A percentile compares a stretch with the other conserved stretches of the same genome.
Evolutionary conservation across 2,888 invertebrate species (phyloP).

Genomic region (Choristoneura rosaceana): DNA sequence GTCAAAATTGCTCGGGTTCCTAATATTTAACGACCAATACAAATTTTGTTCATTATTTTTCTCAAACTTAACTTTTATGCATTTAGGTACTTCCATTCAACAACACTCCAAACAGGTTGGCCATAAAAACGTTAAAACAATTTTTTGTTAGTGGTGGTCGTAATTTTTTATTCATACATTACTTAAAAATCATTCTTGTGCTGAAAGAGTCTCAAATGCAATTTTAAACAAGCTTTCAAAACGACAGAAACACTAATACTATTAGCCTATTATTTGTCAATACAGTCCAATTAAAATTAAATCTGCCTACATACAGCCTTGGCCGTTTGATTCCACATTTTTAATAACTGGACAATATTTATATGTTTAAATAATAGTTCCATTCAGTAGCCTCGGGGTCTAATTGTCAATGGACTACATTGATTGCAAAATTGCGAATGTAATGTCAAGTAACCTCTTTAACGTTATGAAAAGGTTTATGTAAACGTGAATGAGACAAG

Average conservation of each 20-base stretch:
- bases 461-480: slow-evolving; percentile 1
- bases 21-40: too few species aligned
- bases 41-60: too few species aligned
- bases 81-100: too few species aligned
- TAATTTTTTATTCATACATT: too few species aligned
- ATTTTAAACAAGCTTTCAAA: neutral
- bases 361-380: slow-evolving; percentile 51
- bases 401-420: slow-evolving; percentile 56
- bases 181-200: neutral
- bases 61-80: too few species aligned
- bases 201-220: neutral
- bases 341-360: slow-evolving; percentile 49
- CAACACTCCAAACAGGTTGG: too few species aligned
- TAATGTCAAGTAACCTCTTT: slow-evolving; percentile 28
- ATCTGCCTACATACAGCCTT: slow-evolving; percentile 13
- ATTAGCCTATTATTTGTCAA: neutral
- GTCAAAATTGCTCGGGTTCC: too few species aligned
- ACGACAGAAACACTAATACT: neutral
- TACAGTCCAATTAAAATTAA: slow-evolving; percentile 15
- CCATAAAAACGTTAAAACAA: too few species aligned
- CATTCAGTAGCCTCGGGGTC: slow-evolving; percentile 50
- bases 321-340: slow-evolving; percentile 56
- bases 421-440: slow-evolving; percentile 21
- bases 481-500: slow-evolving; percentile 8
- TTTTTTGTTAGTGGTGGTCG: too few species aligned